Percentiles rank a stretch among this genome's conserved stretches.
Evolutionary conservation across 2,113 vertebrate genomes (phyloP).

Genomic region (Panurus biarmicus): DNA sequence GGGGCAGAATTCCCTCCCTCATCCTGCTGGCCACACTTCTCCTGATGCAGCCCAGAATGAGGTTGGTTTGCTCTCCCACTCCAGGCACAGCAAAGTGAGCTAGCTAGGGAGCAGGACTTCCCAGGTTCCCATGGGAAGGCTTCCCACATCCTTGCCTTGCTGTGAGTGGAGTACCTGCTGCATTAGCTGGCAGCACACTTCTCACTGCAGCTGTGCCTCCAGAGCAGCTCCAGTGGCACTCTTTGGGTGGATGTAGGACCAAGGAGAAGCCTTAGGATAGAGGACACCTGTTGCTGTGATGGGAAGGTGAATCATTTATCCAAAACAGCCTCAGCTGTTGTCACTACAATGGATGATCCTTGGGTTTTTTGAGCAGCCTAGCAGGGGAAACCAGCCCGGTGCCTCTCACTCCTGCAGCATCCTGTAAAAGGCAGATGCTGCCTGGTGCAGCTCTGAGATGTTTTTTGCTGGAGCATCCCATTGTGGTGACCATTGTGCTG

Average conservation of each 20-base stretch:
- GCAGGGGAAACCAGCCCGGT: background rate
- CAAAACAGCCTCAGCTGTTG: background rate
- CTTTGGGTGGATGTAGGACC: rapidly evolving
- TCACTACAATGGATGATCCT: background rate
- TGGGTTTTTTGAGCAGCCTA: background rate
- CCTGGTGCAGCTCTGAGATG: background rate
- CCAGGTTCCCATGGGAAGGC: background rate
- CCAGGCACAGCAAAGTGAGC: background rate
- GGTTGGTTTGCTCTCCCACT: background rate
- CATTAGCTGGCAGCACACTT: background rate
- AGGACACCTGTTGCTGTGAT: background rate
- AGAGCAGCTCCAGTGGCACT: background rate
- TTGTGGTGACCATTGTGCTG: background rate
- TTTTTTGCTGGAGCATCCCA: background rate
- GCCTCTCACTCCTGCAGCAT: background rate
- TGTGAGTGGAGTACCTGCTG: background rate
- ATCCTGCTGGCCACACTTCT: background rate
- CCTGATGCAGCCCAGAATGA: background rate
- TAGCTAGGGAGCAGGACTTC: background rate
- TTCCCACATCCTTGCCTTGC: background rate
- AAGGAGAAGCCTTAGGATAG: background rate
- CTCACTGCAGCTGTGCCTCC: background rate
- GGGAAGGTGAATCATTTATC: background rate
- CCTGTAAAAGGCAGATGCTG: background rate
- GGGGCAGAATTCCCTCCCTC: background rate